Base-by-base conservation (phyloP, 2,888 invertebrate species). In the Chesias legatella region DNA sequence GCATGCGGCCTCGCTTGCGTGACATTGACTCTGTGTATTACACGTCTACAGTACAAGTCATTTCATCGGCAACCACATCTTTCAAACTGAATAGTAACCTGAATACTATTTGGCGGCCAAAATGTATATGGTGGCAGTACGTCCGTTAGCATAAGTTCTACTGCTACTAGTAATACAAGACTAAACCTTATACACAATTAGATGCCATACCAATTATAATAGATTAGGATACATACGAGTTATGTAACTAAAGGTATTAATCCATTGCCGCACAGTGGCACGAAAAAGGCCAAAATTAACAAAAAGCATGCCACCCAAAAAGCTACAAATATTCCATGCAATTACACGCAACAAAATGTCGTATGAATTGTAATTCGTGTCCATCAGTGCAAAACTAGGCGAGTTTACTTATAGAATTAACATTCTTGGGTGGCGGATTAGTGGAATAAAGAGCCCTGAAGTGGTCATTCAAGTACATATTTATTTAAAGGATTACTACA, bases 391-490 rank as follows among this genome's bases (percentile, higher is more conserved):
- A 68, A 70, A 68, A 60, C 54, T 67, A 56, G 70, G 55, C 53
- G 61, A 62, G 34, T 39, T 53, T 58, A 53, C 43, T 45, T 51
- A 51, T 40, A 44, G 51, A 30, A 50, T 63, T 56, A 56, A 44
- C 43, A 59, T 68, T 51, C 75, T 70, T 81, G 79, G 79, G 79
- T 80, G 79, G 81, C 52, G 58, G 56, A 40, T 53, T 56, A 51
- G 6, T 6, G 37, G 30, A 55, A 57, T 58, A 66, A 59, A 54
- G 53, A 54, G 53, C 46, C 44, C 25, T 64, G 58, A 63, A 79
- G 76, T 75, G 74, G 67, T 50, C 63, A 58, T 68, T 68, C 45
- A 58, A 58, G 65, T 82, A 77, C 81, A 82, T 84, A 74, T 74
- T 77, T 76, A 36, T 28, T 7, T 39, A 80, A 80, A 70, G 70